Percentiles rank a stretch among this genome's conserved stretches.
Conservation (phyloP, 2,888 invertebrate genomes). For the Agrotis segetum region DNA sequence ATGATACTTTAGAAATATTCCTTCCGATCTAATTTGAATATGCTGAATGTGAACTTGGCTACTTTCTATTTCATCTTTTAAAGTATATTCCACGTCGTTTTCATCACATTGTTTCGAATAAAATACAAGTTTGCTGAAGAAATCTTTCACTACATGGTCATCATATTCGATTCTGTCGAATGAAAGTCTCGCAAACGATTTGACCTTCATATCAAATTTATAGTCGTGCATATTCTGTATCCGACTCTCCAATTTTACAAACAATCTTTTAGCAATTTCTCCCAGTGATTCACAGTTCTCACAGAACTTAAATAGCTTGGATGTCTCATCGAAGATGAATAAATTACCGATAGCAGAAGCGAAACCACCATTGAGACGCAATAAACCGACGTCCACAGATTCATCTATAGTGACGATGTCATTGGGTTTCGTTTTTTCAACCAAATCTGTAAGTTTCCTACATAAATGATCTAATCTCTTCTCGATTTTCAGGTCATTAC, state of each 20-base stretch:
- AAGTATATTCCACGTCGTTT: slow-evolving; percentile 3
- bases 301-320: slow-evolving; percentile 3
- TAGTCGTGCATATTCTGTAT: slow-evolving; percentile 15
- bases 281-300: slow-evolving; percentile 9
- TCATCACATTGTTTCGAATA: slow-evolving; percentile 25
- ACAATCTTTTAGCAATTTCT: slow-evolving; percentile 1
- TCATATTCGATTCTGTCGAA: slow-evolving; percentile 13
- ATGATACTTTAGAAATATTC: slow-evolving; percentile 43
- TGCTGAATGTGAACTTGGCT: neutral
- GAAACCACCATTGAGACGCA: slow-evolving; percentile 18
- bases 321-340: slow-evolving; percentile 4
- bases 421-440: neutral
- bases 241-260: neutral
- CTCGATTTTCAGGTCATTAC: slow-evolving; percentile 7
- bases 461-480: slow-evolving; percentile 20
- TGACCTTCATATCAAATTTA: slow-evolving; percentile 18
- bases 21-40: slow-evolving; percentile 16
- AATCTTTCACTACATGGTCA: slow-evolving; percentile 17
- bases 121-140: slow-evolving; percentile 21
- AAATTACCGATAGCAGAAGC: slow-evolving; percentile 50
- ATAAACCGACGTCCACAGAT: slow-evolving; percentile 14
- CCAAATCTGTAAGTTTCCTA: slow-evolving; percentile 21
- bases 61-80: slow-evolving; percentile 25
- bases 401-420: slow-evolving; percentile 13
- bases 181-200: slow-evolving; percentile 16